Evolutionary conservation across 2,888 invertebrate genomes (phyloP).

Genomic region (Deilephila porcellus): DNA sequence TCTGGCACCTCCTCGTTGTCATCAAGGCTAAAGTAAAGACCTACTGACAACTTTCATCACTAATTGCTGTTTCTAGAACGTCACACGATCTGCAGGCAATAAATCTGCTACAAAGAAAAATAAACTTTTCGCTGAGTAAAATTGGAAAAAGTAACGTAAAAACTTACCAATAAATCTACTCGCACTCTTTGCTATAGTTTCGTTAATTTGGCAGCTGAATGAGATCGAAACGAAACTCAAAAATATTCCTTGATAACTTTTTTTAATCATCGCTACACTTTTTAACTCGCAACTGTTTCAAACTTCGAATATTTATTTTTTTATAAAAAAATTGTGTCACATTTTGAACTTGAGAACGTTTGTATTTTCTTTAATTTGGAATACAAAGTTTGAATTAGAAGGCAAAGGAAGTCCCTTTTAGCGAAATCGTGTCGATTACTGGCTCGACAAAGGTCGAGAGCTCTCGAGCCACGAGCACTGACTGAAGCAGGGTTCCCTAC

Average conservation of each 20-base stretch:
- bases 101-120: not conserved
- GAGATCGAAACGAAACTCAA: conserved; percentile 79
- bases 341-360: conserved; percentile 2
- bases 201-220: conserved; percentile 79
- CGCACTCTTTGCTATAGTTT: conserved; percentile 80
- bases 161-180: conserved; percentile 79
- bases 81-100: not conserved
- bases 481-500: conserved; percentile 61
- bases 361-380: conserved; percentile 32
- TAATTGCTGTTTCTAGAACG: conserved; percentile 1
- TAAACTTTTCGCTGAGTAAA: not conserved
- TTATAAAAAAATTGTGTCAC: conserved; percentile 37
- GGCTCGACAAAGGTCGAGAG: conserved; percentile 67
- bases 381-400: conserved; percentile 34
- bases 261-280: conserved; percentile 70
- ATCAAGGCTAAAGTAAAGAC: conserved; percentile 11
- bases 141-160: not conserved
- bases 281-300: not conserved
- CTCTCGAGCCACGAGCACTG: conserved; percentile 66
- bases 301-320: not conserved
- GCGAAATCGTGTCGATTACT: conserved; percentile 55
- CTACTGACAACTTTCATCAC: not conserved
- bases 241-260: conserved; percentile 79
- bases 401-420: conserved; percentile 40
- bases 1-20: conserved; percentile 37